Evolutionary conservation across 2,797 vertebrate genomes (phyloP), one percentile per base, ranked within the genome.

Genomic region (Oophaga sylvatica): DNA sequence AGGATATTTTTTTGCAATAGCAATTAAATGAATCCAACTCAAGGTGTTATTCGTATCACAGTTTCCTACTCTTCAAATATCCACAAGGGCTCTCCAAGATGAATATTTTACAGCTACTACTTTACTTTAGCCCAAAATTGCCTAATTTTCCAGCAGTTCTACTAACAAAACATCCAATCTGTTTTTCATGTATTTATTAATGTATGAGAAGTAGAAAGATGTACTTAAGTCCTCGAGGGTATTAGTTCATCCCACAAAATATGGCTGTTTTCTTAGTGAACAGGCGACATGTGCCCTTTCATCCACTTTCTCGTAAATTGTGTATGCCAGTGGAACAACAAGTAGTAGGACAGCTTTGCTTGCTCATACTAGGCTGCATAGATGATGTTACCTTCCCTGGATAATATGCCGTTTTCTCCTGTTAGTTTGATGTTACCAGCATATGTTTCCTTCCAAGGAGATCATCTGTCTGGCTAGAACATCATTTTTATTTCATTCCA

Each of bases 401-500:
- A 16, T 89, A 8, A n/a, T 67, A 84, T 48, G 56, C 68, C 81
- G 57, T 45, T 22, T 45, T 31, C 60, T 53, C 59, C 12, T 56
- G 12, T 79, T 59, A 59, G 70, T 56, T 41, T 80, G 80, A 22
- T 22, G 0, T 89, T 85, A 1, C 20, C 45, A 81, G 71, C 22
- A 12, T 57, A 5, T 7, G 0, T 87, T 16, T 88, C 16, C 81
- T 90, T 83, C 56, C 2, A 87, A 62, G 82, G 81, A 86, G 63
- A 87, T 13, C 19, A 89, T 71, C n/a, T 89, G 62, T 90, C 90
- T 91, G 80, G 8, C 0, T 85, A 87, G 13, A 80, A 31, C 86
- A 60, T 22, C 26, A 59, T 48, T 75, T 90, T 90, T 89, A 82
- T 90, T 59, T 90, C 90, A 81, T 80, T 79, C 77, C 85, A 70